These are phyloP conservation scores for Rhabdophis nuchalis DNA, from an alignment of 2,797 vertebrate species.

Conservation along the genomic window DNA sequence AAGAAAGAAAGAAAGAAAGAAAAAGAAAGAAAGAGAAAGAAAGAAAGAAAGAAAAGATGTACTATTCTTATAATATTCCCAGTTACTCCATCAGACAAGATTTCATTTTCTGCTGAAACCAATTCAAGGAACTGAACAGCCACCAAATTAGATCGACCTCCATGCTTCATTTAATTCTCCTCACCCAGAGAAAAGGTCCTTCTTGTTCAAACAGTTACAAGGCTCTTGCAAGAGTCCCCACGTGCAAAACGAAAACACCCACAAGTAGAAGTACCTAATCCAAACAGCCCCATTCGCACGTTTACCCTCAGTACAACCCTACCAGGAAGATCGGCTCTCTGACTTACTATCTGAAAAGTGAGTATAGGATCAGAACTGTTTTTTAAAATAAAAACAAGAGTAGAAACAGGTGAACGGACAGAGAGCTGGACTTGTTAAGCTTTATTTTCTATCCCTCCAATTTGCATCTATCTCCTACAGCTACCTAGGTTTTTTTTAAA, in stretches of 20 bases:
- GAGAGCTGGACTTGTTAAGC: background rate
- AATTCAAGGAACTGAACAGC: rapidly evolving
- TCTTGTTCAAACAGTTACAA: background rate
- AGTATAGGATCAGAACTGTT: too few species aligned
- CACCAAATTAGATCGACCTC: background rate
- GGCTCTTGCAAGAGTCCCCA: background rate
- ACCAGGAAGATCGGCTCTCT: background rate
- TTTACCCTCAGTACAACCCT: background rate
- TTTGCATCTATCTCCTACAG: background rate
- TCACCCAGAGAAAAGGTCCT: background rate
- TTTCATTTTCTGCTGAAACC: background rate
- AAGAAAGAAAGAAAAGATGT: background rate
- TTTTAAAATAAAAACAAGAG: background rate
- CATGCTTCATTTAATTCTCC: background rate
- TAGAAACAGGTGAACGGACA: background rate
- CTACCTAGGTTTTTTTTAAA: background rate
- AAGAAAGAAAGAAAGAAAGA: background rate
- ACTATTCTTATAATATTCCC: background rate
- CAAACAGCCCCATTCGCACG: background rate
- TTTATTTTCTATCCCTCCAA: background rate
- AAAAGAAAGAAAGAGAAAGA: too few species aligned
- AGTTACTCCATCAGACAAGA: background rate
- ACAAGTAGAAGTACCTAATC: background rate
- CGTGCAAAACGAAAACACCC: background rate
- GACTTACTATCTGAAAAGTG: background rate